A percentile compares a stretch with the other conserved stretches of the same genome.
These are phyloP conservation scores for Prunella fulvescens DNA, from an alignment of 2,113 vertebrate species.

Conservation along the genomic window DNA sequence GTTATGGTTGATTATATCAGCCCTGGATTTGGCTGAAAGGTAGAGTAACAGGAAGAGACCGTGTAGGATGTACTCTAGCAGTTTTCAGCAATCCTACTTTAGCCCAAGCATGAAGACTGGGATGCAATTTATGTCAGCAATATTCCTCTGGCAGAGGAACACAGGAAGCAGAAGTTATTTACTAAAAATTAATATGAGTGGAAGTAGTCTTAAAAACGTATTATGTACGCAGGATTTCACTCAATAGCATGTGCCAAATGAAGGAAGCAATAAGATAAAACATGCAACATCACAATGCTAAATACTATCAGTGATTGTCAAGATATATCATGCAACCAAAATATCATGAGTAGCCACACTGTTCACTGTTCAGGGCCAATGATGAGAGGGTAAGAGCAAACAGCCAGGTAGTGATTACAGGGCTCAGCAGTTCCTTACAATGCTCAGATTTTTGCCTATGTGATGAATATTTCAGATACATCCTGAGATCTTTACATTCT, in stretches of 20 bases:
- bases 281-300: background rate
- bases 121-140: background rate
- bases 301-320: background rate
- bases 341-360: background rate
- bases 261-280: background rate
- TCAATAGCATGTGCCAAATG: background rate
- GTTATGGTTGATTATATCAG: background rate
- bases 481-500: constrained; percentile 64
- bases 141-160: background rate
- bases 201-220: background rate
- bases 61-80: background rate
- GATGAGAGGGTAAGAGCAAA: background rate
- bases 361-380: background rate
- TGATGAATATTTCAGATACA: constrained; percentile 72
- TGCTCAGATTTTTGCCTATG: constrained; percentile 46
- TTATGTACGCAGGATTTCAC: background rate
- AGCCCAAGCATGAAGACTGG: background rate
- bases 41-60: background rate
- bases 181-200: background rate
- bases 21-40: background rate
- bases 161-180: background rate
- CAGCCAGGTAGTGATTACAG: background rate
- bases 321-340: background rate
- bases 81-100: background rate
- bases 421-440: constrained; percentile 27